Base-by-base conservation (phyloP, 2,888 invertebrate genomes). In the Callyntrura guangdongensis region DNA sequence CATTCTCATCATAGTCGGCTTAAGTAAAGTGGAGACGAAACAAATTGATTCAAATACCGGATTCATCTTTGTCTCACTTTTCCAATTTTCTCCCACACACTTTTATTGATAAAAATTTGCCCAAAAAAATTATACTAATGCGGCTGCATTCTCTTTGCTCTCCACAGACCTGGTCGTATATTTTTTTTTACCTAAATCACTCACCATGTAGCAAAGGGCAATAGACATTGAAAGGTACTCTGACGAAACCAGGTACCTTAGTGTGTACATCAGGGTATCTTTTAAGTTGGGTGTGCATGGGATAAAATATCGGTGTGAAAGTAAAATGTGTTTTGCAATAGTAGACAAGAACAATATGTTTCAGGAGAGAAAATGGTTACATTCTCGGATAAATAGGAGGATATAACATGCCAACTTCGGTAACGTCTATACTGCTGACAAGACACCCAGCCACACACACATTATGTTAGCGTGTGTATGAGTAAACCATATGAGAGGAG, bases 41-140 rank as follows among this genome's bases (percentile, higher is more conserved):
- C 59, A 86, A 79, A 86, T 86, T 27, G 79, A 86, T 77, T 77
- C 45, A 49, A 77, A 86, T 79, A 74, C 74, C 74, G 59, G 45
- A 72, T 86, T 86, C 77, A 77, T 86, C 79, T 79, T 61, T 64
- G 25, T 79, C 77, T 84, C 72, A 72, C 72, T 72, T 72, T 72
- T 72, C 72, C 72, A 72, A 72, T 72, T 72, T 72, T 79, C 49
- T 86, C 49, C n/a, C 45, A 47, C 12, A n/a, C 67, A 36, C 36
- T 36, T 36, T 69, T 36, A n/a, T 36, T 69, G 67, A 69, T 20
- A 27, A 56, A 85, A 20, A 56, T 72, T 27, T 12, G 36, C 36
- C 25, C 67, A n/a, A n/a, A n/a, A n/a, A 64, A 77, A 86, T 74
- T 86, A 77, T 77, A 77, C 85, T 56, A 72, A 53, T 53, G 49